Percentiles rank a stretch among this genome's conserved stretches.
Evolutionary conservation across 2,888 invertebrate genomes (phyloP).

Genomic region (Cataglyphis altisquamis): DNA sequence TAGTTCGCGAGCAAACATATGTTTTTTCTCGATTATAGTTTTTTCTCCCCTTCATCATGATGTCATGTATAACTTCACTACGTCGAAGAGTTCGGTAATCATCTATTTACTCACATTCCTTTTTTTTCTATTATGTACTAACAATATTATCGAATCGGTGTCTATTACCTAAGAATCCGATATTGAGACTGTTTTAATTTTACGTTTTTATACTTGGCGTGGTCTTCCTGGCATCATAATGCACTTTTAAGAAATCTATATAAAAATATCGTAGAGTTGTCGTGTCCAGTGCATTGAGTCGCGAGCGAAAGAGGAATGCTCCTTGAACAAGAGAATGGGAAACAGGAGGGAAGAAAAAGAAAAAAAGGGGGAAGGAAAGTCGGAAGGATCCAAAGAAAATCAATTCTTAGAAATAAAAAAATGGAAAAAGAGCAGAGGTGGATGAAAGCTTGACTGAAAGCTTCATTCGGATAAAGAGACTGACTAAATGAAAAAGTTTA

Average conservation of each 20-base stretch:
- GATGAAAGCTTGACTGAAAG: background rate
- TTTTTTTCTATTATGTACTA: slow-evolving; percentile 41
- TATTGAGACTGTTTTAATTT: slow-evolving; percentile 70
- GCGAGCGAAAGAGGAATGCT: slow-evolving; percentile 62
- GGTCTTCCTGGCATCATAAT: slow-evolving; percentile 84
- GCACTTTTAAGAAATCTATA: slow-evolving; percentile 85
- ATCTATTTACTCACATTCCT: slow-evolving; percentile 29
- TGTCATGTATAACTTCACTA: slow-evolving; percentile 36
- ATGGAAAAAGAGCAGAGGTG: slow-evolving; percentile 2
- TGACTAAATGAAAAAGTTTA: slow-evolving; percentile 9
- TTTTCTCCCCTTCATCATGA: slow-evolving; percentile 3
- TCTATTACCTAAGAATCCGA: slow-evolving; percentile 72
- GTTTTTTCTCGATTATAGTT: slow-evolving; percentile 5
- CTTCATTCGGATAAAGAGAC: slow-evolving; percentile 33
- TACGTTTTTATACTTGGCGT: slow-evolving; percentile 74
- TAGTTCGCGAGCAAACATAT: slow-evolving; percentile 7
- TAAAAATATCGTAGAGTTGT: slow-evolving; percentile 85
- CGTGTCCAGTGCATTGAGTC: slow-evolving; percentile 82
- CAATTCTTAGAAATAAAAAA: background rate
- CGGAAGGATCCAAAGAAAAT: background rate
- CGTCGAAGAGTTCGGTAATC: slow-evolving; percentile 46
- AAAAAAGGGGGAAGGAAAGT: slow-evolving; percentile 25
- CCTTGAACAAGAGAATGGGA: slow-evolving; percentile 48
- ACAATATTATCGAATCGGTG: slow-evolving; percentile 76
- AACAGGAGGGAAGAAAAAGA: slow-evolving; percentile 26